Base-by-base conservation (phyloP, 1,140 invertebrate species). In the Leptinotarsa lineolata region DNA sequence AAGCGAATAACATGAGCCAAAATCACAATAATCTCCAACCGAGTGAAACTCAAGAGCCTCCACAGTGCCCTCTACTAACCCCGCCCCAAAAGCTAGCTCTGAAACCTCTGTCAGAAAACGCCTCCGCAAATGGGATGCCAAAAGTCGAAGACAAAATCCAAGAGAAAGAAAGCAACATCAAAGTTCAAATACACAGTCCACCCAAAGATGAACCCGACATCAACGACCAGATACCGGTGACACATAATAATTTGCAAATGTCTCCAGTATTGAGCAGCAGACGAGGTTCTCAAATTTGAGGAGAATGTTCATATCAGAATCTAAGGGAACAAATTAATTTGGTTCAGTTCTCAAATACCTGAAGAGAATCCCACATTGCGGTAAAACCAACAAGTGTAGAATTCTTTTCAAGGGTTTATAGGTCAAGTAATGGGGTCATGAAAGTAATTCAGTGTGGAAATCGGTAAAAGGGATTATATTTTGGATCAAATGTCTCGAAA, bases 251-350 rank as follows among this genome's bases (percentile, higher is more conserved):
- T 12, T 63, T 76, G n/a, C 71, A 70, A 39, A 67, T 75, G 64
- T 80, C 79, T 18, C 79, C 79, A 4, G 79, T 80, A 11, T 72
- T 80, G 30, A 80, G 79, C 46, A 79, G 76, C 58, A 68, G 79
- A 63, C 73, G 79, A 24, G 79, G 77, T 65, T 77, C 75, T 64
- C 76, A 76, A 58, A 79, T 79, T 45, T 79, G 74, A 75, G 44
- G 18, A n/a, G n/a, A n/a, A 60, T 59, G n/a, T 71, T 61, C 72
- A 66, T 69, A 69, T 58, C 54, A 46, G 46, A 18, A 15, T 21
- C 54, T 61, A 13, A 70, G 48, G 68, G 54, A 71, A 48, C 30
- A 45, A 45, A 21, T 24, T 68, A 15, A 6, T 63, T 20, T 21
- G 20, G 13, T 63, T 63, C 20, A 21, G 61, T 63, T 63, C 15